Percentiles rank a stretch among this genome's conserved stretches.
These are phyloP conservation scores for Drosophila neotestacea DNA, from an alignment of 2,888 invertebrate species.

Conservation along the genomic window DNA sequence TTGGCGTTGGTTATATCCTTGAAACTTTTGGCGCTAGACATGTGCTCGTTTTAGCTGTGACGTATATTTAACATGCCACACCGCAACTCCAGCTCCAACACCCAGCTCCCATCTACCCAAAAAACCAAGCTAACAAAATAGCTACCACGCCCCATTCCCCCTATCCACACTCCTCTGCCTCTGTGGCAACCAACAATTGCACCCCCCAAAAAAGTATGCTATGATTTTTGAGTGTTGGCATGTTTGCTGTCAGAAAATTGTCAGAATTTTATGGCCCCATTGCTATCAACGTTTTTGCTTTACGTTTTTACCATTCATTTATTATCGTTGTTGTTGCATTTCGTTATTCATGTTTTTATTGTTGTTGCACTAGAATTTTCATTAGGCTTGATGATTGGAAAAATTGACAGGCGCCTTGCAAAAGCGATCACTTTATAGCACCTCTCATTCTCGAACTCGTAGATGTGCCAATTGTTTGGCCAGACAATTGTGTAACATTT, in stretches of 20 bases:
- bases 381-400: conserved; percentile 76
- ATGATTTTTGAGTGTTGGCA: conserved; percentile 79
- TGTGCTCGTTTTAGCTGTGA: conserved; percentile 74
- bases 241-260: conserved; percentile 81
- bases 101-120: neutral
- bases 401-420: conserved; percentile 73
- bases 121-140: conserved; percentile 8
- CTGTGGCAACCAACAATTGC: conserved; percentile 14
- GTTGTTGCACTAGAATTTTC: conserved; percentile 67
- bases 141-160: neutral
- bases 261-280: conserved; percentile 76
- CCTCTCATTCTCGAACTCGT: conserved; percentile 4
- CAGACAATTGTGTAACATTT: conserved; percentile 60
- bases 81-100: conserved; percentile 66
- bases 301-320: conserved; percentile 12
- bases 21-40: conserved; percentile 74
- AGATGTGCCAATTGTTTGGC: conserved; percentile 55
- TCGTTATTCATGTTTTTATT: conserved; percentile 7
- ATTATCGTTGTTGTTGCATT: conserved; percentile 10
- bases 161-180: neutral
- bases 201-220: conserved; percentile 55
- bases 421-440: conserved; percentile 68
- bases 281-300: conserved; percentile 39
- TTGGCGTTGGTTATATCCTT: conserved; percentile 74
- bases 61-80: conserved; percentile 80